phyloP scores from a whole-genome alignment of 2,888 invertebrate species.

The Acrobeloides nanus region DNA sequence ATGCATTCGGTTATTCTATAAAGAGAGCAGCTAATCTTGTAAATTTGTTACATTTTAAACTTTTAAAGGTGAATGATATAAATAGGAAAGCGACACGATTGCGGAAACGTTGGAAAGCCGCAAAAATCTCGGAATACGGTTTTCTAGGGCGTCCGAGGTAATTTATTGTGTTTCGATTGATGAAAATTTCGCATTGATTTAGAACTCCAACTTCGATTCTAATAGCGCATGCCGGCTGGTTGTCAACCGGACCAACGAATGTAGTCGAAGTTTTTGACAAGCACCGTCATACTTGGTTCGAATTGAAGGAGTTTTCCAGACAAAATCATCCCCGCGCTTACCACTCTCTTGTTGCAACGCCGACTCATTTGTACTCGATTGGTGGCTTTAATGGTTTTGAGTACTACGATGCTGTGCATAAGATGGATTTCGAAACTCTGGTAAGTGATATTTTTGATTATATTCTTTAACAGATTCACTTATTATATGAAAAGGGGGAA shows the following conservation, averaged over 20 bases:
- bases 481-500: not conserved
- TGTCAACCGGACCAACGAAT: conserved; percentile 18
- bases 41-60: too few species aligned
- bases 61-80: too few species aligned
- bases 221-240: conserved; percentile 20
- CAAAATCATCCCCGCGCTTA: conserved; percentile 62
- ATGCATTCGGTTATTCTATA: too few species aligned
- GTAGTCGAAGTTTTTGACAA: conserved; percentile 20
- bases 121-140: too few species aligned
- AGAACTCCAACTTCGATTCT: conserved; percentile 15
- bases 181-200: too few species aligned
- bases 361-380: conserved; percentile 54
- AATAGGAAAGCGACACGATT: too few species aligned
- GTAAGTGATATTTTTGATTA: not conserved
- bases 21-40: too few species aligned
- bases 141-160: too few species aligned
- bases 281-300: conserved; percentile 17
- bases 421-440: conserved; percentile 70
- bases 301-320: conserved; percentile 5
- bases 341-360: conserved; percentile 61
- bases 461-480: conserved; percentile 4
- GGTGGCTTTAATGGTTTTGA: conserved; percentile 58
- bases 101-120: too few species aligned
- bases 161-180: too few species aligned
- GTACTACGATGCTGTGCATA: conserved; percentile 62